Percentiles rank a stretch among this genome's conserved stretches.
Evolutionary conservation across 2,888 invertebrate species (phyloP).

Genomic region (Polyommatus icarus): DNA sequence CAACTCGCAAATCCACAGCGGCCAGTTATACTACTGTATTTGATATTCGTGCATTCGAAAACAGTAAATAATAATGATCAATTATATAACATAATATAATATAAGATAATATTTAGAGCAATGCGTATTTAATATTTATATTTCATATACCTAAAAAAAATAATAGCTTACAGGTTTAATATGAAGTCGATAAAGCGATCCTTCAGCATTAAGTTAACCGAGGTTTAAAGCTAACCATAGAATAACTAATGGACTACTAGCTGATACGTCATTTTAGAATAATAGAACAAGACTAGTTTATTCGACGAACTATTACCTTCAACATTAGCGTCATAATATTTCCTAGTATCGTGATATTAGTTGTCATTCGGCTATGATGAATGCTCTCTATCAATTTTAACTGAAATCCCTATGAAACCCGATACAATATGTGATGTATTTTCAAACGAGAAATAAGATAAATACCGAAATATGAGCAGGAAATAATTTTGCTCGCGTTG

Average conservation of each 20-base stretch:
- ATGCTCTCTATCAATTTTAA: slow-evolving; percentile 27
- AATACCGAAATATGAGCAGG: slow-evolving; percentile 20
- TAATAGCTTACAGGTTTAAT: not conserved
- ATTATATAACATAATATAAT: too few relatives aligned
- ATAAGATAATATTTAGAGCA: too few relatives aligned
- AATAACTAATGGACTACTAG: not conserved
- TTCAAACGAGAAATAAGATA: slow-evolving; percentile 27
- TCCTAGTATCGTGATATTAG: slow-evolving; percentile 10
- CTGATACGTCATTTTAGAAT: not conserved
- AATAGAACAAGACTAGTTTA: not conserved
- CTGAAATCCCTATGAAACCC: slow-evolving; percentile 30
- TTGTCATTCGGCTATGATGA: slow-evolving; percentile 28
- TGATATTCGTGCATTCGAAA: slow-evolving; percentile 1
- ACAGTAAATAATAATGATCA: not conserved
- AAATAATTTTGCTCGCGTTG: slow-evolving; percentile 8
- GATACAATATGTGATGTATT: slow-evolving; percentile 29
- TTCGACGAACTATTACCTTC: not conserved
- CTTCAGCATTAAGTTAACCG: not conserved
- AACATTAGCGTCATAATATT: slow-evolving; percentile 22
- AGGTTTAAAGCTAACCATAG: not conserved
- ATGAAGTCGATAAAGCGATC: not conserved
- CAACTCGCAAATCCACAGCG: slow-evolving; percentile 12
- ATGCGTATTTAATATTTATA: too few relatives aligned
- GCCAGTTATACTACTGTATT: slow-evolving; percentile 9
- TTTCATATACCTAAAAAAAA: too few relatives aligned